Base-by-base conservation (phyloP, 2,888 invertebrate species). In the Pristionchus exspectatus region DNA sequence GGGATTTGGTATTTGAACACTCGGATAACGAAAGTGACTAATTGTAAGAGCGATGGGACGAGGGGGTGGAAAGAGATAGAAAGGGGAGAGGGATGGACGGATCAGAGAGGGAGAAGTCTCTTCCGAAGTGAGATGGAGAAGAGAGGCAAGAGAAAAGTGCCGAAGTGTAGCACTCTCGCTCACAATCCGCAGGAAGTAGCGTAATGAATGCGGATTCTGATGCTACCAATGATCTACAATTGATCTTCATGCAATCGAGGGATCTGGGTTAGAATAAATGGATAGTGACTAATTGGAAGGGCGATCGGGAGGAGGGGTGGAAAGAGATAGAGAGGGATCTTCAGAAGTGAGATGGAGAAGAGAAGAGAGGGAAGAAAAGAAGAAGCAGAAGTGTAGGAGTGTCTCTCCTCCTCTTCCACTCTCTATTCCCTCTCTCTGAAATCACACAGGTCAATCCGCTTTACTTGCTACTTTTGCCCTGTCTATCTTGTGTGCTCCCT, bases 361-460 rank as follows among this genome's bases (percentile, higher is more conserved):
- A 86, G 86, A 44, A 63, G 86, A 38, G 66, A 33, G 86, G 38
- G 66, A 86, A 33, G 86, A 2, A 38, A 21, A 86, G 63, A 30
- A n/a, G 44, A 54, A 50, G 56, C 21, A 56, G 56, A n/a, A n/a
- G 27, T 38, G 44, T 38, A 54, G 84, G 44, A 21, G 84, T 21
- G 84, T 56, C n/a, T 69, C 69, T 27, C 69, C n/a, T n/a, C 27
- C n/a, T n/a, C 12, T n/a, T 74, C 24, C 74, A 4, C 74, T 38
- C 74, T 33, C 33, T 72, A n/a, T 44, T 33, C 33, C 38, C 77
- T 44, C 44, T 30, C 44, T 21, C 24, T 81, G 50, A 54, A 81
- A 81, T 81, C 81, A 81, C 81, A 81, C 81, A 81, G 81, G 81
- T 81, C 81, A 81, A 81, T 81, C 81, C 81, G 50, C 81, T 81